Evolutionary conservation across 2,113 vertebrate genomes (phyloP).

Genomic region (Callithrix jacchus): DNA sequence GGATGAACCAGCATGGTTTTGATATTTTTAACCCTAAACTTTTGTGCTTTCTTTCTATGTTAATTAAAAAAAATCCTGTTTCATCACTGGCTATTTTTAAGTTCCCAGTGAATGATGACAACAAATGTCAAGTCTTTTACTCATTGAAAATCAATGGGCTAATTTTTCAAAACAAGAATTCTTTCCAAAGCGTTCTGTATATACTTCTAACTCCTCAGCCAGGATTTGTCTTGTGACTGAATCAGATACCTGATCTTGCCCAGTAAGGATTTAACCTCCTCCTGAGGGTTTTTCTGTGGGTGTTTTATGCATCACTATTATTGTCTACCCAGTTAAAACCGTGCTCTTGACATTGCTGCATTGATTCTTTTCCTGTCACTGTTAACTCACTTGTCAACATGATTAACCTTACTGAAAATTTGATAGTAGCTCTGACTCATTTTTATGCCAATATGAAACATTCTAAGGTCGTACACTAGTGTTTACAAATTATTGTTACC

Average conservation of each 20-base stretch:
- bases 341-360: not conserved
- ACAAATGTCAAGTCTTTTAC: not conserved
- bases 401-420: not conserved
- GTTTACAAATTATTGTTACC: not conserved
- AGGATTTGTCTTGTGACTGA: not conserved
- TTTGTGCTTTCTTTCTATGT: constrained; percentile 2
- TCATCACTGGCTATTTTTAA: constrained; percentile 21
- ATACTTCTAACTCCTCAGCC: not conserved
- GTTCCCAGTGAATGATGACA: not conserved
- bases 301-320: not conserved
- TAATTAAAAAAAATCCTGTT: not conserved
- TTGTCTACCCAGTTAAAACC: not conserved
- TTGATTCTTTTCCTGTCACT: not conserved
- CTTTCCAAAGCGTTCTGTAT: not conserved
- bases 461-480: not conserved
- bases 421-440: not conserved
- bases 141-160: not conserved
- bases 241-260: not conserved
- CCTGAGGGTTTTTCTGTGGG: not conserved
- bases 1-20: constrained; percentile 31
- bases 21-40: constrained; percentile 41
- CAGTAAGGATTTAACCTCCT: not conserved
- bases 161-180: not conserved
- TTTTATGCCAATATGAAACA: not conserved
- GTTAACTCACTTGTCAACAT: not conserved